A percentile compares a stretch with the other conserved stretches of the same genome.
Conservation (phyloP, 2,888 invertebrate genomes). For the Pocota personata region DNA sequence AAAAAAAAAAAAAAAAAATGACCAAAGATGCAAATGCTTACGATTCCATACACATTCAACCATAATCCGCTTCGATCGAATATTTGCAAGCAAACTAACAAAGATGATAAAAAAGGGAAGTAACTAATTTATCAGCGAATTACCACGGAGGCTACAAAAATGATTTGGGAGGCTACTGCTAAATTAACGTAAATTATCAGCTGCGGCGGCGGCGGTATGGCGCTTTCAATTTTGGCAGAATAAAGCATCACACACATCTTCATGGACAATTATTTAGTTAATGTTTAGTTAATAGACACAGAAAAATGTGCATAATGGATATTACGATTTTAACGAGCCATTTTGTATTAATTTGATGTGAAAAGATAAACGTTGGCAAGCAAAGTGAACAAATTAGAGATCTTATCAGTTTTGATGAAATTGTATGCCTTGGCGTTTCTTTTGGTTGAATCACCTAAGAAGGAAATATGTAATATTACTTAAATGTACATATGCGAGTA, state of each 20-base stretch:
- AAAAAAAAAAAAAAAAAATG: too few relatives aligned
- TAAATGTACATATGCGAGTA: too few relatives aligned
- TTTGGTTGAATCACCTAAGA: not conserved
- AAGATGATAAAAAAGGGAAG: conserved; percentile 36
- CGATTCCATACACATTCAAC: not conserved
- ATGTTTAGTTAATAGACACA: not conserved
- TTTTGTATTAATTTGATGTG: not conserved
- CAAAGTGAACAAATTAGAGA: not conserved
- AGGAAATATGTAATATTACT: too few relatives aligned
- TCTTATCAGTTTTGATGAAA: not conserved
- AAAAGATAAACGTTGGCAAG: not conserved
- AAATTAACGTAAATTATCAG: conserved; percentile 60
- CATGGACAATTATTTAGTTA: conserved; percentile 16
- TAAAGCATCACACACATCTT: conserved; percentile 26
- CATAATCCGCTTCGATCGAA: not conserved
- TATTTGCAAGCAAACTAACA: conserved; percentile 26
- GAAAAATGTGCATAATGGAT: not conserved
- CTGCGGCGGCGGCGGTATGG: not conserved
- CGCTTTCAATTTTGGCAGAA: conserved; percentile 33
- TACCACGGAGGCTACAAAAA: conserved; percentile 27
- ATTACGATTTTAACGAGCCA: not conserved
- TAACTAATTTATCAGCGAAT: conserved; percentile 30
- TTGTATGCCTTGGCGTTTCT: not conserved
- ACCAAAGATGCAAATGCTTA: conserved; percentile 16
- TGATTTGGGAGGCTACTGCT: conserved; percentile 28